A percentile compares a stretch with the other conserved stretches of the same genome.
These are phyloP conservation scores for Huso huso DNA, from an alignment of 2,797 vertebrate species.

Conservation along the genomic window DNA sequence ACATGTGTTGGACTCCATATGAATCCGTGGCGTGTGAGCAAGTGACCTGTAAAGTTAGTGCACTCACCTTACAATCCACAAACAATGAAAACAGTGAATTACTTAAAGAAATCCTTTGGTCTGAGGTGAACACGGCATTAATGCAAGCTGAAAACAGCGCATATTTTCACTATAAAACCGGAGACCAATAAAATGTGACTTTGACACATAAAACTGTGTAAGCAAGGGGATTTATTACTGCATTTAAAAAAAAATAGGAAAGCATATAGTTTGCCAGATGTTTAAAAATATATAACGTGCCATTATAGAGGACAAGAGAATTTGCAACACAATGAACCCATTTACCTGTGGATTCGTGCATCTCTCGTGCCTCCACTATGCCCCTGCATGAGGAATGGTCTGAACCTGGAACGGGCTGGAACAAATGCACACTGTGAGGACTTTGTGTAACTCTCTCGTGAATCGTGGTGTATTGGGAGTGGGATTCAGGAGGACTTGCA, in stretches of 20 bases:
- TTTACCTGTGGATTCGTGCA: no score
- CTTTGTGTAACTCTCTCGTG: no score
- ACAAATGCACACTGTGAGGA: no score
- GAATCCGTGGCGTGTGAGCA: not conserved
- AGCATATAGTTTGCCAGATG: slow-evolving; percentile 8
- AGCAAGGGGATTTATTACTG: not conserved
- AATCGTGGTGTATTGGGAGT: no score
- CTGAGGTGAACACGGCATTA: not conserved
- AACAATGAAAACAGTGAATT: not conserved
- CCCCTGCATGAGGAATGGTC: no score
- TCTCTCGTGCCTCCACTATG: no score
- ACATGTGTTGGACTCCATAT: not conserved
- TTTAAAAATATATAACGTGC: no score
- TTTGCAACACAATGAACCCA: no score
- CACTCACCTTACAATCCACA: not conserved
- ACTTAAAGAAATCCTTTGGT: not conserved
- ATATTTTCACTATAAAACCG: slow-evolving; percentile 4
- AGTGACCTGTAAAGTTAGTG: slow-evolving; percentile 7
- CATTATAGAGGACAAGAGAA: no score
- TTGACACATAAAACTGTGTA: not conserved
- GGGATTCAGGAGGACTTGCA: no score
- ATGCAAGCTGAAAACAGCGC: not conserved
- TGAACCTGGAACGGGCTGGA: no score
- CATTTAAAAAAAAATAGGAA: not conserved
- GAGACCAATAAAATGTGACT: not conserved